These are phyloP conservation scores for Todus mexicanus DNA, from an alignment of 2,797 vertebrate genomes.

Conservation along the genomic window DNA sequence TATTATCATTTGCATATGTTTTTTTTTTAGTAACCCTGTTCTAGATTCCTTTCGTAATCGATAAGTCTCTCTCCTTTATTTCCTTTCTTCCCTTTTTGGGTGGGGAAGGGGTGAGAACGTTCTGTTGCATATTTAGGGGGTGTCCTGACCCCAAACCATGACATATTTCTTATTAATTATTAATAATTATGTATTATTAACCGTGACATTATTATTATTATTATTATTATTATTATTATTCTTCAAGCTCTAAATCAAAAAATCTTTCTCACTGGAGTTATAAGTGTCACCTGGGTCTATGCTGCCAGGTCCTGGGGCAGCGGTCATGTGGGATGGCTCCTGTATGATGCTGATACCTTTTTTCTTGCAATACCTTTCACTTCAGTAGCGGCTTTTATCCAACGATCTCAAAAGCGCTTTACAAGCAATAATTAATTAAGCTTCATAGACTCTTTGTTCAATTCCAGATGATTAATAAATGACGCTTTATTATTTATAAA, in stretches of 20 bases:
- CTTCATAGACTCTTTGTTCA: slow-evolving; percentile 44
- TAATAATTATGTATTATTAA: too few relatives aligned
- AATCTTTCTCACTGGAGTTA: not conserved
- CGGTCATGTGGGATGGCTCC: accelerated
- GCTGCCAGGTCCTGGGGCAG: not conserved
- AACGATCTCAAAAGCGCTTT: slow-evolving; percentile 27
- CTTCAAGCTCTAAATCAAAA: not conserved
- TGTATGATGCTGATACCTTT: not conserved
- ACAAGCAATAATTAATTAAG: slow-evolving; percentile 50
- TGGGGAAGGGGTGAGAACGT: too few relatives aligned
- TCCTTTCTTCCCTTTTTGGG: too few relatives aligned
- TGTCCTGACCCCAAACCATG: too few relatives aligned
- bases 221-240: too few relatives aligned
- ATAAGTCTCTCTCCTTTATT: too few relatives aligned
- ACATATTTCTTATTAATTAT: too few relatives aligned
- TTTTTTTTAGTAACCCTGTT: too few relatives aligned
- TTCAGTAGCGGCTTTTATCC: slow-evolving; percentile 11
- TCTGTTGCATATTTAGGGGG: too few relatives aligned
- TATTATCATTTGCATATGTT: too few relatives aligned
- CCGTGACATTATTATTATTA: too few relatives aligned
- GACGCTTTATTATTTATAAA: slow-evolving; percentile 60
- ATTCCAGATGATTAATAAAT: slow-evolving; percentile 60
- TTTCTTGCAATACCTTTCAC: not conserved
- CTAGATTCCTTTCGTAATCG: too few relatives aligned
- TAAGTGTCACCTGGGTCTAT: accelerated